Evolutionary conservation across 1,140 invertebrate species (phyloP).

Genomic region (Acyrthosiphon pisum): DNA sequence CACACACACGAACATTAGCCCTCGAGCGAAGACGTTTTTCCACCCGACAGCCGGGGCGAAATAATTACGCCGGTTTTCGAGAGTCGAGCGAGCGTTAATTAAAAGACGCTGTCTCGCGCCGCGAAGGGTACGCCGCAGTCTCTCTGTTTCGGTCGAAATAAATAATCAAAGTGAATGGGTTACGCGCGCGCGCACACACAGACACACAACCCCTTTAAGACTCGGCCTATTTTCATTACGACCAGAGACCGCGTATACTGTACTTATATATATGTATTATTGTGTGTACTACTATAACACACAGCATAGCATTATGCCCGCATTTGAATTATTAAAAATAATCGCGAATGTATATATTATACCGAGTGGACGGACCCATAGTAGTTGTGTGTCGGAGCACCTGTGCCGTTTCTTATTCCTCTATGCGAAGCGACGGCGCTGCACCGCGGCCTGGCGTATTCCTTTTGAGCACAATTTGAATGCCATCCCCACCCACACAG

Average conservation of each 20-base stretch:
- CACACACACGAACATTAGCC: neutral
- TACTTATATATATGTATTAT: neutral
- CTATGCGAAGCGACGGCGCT: neutral
- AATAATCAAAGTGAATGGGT: conserved; percentile 42
- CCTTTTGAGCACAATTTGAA: neutral
- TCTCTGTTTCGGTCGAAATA: neutral
- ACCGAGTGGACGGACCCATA: neutral
- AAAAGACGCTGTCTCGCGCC: neutral
- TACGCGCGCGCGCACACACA: neutral
- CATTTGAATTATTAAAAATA: conserved; percentile 40
- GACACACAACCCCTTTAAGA: neutral
- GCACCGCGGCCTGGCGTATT: neutral
- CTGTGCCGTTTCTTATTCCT: neutral
- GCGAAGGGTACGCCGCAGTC: neutral
- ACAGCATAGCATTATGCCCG: neutral
- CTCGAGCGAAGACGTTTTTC: neutral
- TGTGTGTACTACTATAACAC: too few relatives aligned
- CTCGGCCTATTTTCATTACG: conserved; percentile 14
- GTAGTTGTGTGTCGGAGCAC: neutral
- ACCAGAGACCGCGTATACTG: neutral
- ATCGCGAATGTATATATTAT: neutral
- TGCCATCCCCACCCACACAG: neutral
- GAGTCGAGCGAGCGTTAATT: neutral
- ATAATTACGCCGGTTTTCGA: neutral
- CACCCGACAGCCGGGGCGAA: neutral